phyloP scores from a whole-genome alignment of 2,113 vertebrate genomes.

The Austrofundulus limnaeus region DNA sequence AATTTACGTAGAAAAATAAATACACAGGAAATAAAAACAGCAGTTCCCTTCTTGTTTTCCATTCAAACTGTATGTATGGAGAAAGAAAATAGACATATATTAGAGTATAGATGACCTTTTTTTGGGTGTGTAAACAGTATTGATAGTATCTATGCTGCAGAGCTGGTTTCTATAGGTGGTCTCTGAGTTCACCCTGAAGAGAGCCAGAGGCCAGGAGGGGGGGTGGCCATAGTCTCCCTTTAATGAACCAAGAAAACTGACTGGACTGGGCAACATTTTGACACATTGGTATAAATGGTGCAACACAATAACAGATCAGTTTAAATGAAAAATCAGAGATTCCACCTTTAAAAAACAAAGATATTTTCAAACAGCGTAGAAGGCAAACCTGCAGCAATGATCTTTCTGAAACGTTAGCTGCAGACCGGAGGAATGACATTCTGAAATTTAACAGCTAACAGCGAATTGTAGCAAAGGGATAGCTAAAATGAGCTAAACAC shows the following conservation, averaged over 20 bases:
- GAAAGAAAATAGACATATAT: slow-evolving; percentile 3
- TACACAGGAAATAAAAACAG: too few relatives aligned
- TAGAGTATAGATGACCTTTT: neutral
- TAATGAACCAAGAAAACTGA: slow-evolving; percentile 4
- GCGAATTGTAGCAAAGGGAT: too few relatives aligned
- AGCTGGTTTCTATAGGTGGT: slow-evolving; percentile 28
- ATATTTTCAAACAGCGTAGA: too few relatives aligned
- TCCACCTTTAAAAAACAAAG: too few relatives aligned
- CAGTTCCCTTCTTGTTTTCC: neutral
- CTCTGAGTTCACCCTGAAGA: slow-evolving; percentile 24
- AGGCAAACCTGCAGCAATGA: too few relatives aligned
- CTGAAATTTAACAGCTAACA: too few relatives aligned
- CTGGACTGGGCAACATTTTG: neutral
- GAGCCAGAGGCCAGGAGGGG: slow-evolving; percentile 8
- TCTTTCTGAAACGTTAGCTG: too few relatives aligned
- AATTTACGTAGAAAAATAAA: slow-evolving; percentile 42
- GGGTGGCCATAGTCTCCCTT: slow-evolving; percentile 3
- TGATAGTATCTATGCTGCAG: slow-evolving; percentile 1
- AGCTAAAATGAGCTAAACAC: too few relatives aligned
- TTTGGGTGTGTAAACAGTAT: too few relatives aligned
- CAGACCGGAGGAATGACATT: too few relatives aligned
- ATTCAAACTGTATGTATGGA: slow-evolving; percentile 2
- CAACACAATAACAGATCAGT: too few relatives aligned
- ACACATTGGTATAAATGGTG: neutral
- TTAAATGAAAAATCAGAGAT: too few relatives aligned